A percentile compares a stretch with the other conserved stretches of the same genome.
Conservation (phyloP, 2,113 vertebrate genomes). For the Hystrix brachyura region DNA sequence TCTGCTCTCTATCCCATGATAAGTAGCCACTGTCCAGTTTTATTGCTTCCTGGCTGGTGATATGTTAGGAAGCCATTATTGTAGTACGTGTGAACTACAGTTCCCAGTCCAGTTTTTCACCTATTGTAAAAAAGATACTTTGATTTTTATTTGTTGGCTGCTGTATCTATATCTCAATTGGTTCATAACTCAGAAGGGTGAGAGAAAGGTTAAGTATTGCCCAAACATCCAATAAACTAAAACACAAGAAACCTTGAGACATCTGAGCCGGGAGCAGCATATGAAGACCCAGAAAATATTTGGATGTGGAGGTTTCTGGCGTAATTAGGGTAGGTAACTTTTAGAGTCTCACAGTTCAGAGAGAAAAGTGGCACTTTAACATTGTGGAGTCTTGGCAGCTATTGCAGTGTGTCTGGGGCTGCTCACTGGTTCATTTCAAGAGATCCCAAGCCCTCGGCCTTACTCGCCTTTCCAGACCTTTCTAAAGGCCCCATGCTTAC, state of each 20-base stretch:
- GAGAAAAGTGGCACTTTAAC: neutral
- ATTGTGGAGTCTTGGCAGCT: neutral
- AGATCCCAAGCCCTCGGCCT: neutral
- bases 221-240: neutral
- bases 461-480: neutral
- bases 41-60: neutral
- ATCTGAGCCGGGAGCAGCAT: neutral
- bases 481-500: neutral
- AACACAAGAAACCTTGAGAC: neutral
- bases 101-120: neutral
- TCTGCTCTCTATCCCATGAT: neutral
- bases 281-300: neutral
- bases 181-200: neutral
- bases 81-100: neutral
- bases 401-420: neutral
- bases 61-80: neutral
- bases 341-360: neutral
- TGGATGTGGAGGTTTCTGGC: neutral
- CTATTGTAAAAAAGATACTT: neutral
- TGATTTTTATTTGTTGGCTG: neutral
- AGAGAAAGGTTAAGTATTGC: slow-evolving; percentile 14
- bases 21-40: neutral
- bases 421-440: neutral
- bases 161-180: neutral
- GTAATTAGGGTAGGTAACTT: neutral